Conservation (phyloP, 2,113 vertebrate genomes). For the Lycaon pictus region DNA sequence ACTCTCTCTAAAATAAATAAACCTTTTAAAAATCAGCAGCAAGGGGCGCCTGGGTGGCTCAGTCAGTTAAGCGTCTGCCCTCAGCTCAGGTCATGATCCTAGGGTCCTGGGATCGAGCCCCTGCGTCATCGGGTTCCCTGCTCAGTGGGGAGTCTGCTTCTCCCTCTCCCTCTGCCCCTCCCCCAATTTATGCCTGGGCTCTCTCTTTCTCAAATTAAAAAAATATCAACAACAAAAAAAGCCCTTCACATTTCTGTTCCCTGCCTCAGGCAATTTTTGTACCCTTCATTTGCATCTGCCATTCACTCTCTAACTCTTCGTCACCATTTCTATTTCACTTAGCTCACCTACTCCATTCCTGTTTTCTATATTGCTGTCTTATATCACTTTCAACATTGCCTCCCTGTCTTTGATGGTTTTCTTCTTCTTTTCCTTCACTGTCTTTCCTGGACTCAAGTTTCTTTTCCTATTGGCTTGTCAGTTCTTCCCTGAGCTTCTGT, state of each 20-base stretch:
- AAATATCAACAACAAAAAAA: background rate
- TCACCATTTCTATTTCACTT: background rate
- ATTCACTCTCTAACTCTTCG: background rate
- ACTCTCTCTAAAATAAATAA: background rate
- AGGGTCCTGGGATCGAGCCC: too few relatives aligned
- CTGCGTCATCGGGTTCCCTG: too few relatives aligned
- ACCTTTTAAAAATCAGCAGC: background rate
- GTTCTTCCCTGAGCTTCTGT: background rate
- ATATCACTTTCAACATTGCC: background rate
- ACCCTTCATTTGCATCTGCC: background rate
- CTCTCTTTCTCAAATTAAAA: too few relatives aligned
- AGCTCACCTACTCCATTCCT: background rate
- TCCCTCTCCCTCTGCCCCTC: too few relatives aligned
- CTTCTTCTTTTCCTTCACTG: background rate
- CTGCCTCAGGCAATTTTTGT: background rate
- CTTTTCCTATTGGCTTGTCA: background rate
- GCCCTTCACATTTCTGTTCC: background rate
- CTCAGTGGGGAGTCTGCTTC: too few relatives aligned
- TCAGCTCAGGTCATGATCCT: too few relatives aligned
- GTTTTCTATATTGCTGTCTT: background rate
- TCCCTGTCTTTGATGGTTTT: background rate
- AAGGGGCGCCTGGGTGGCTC: too few relatives aligned
- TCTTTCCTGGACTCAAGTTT: background rate
- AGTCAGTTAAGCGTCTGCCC: too few relatives aligned
- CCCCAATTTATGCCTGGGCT: too few relatives aligned